Evolutionary conservation across 2,888 invertebrate genomes (phyloP).

Genomic region (Ormyrus nitidulus): DNA sequence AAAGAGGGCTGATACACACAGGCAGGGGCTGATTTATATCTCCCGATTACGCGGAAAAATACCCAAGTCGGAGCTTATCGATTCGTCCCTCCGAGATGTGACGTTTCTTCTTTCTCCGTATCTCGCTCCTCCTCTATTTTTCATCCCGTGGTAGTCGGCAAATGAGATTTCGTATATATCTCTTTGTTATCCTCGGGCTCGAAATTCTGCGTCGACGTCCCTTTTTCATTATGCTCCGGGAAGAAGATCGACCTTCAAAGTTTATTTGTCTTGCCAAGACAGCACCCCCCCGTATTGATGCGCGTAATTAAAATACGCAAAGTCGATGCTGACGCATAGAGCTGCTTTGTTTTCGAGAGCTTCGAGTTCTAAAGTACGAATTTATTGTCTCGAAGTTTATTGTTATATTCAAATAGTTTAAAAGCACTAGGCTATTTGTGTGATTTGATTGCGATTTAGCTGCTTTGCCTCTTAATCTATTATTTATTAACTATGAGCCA

Average conservation of each 20-base stretch:
- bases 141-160: not conserved
- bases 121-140: slow-evolving; percentile 14
- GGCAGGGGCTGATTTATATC: not conserved
- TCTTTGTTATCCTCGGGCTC: not conserved
- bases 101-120: slow-evolving; percentile 11
- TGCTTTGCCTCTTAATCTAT: no score
- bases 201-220: not conserved
- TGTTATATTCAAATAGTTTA: no score
- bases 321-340: no score
- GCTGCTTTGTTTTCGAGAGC: no score
- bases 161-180: slow-evolving; percentile 5
- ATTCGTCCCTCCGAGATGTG: slow-evolving; percentile 12
- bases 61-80: slow-evolving; percentile 12
- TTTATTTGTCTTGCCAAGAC: not conserved
- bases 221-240: not conserved
- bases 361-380: no score
- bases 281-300: not conserved
- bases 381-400: no score
- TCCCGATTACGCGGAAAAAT: slow-evolving; percentile 27
- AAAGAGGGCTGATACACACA: no score
- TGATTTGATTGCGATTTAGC: no score
- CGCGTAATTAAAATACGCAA: no score
- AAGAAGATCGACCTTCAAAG: not conserved
- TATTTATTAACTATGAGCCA: no score
- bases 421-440: no score